Evolutionary conservation across 37 sponge, comb jelly and placozoan genomes (phyloP).

Genomic region (Hexactinellida sp.): DNA sequence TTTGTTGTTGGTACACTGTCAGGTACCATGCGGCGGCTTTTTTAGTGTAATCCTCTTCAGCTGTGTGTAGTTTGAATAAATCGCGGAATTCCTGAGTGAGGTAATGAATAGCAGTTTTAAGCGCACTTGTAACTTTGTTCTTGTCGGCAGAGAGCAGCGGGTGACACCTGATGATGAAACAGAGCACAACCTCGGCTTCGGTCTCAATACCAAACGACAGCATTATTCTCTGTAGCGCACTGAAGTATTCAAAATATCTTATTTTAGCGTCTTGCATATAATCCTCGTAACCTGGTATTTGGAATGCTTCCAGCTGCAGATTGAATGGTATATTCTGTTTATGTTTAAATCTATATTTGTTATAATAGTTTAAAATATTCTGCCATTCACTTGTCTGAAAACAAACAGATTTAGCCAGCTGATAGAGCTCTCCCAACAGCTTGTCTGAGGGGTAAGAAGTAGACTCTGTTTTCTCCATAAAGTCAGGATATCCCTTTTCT

Average conservation of each 20-base stretch:
- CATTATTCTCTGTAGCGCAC: neutral
- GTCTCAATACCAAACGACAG: neutral
- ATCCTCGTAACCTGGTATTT: neutral
- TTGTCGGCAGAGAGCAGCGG: neutral
- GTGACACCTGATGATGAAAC: neutral
- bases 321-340: neutral
- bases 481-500: neutral
- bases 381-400: neutral
- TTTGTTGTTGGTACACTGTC: neutral
- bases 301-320: neutral
- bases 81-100: neutral
- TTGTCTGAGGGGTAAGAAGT: neutral
- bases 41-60: neutral
- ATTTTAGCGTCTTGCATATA: neutral
- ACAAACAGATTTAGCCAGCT: neutral
- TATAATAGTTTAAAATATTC: neutral
- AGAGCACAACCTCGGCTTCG: neutral
- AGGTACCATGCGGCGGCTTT: neutral
- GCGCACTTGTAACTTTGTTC: neutral
- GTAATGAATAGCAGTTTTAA: neutral
- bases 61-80: neutral
- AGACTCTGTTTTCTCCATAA: neutral
- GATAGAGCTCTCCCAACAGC: neutral
- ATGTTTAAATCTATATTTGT: neutral
- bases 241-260: neutral